Percentiles rank a stretch among this genome's conserved stretches.
Evolutionary conservation across 2,888 invertebrate species (phyloP).

Genomic region (Listrodromus nycthemerus): DNA sequence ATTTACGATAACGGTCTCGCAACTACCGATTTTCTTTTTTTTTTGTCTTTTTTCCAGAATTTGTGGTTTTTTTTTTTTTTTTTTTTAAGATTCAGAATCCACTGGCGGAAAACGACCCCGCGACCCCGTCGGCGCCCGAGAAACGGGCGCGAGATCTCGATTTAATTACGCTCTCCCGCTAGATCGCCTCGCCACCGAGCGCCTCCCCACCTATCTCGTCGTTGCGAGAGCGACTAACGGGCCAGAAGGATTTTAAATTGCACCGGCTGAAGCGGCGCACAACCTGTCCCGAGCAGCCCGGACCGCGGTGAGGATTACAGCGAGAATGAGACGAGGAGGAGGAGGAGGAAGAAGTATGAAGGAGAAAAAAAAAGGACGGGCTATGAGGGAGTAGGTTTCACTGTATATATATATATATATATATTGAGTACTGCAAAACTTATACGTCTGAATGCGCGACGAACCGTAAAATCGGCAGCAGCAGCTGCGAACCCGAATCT

Average conservation of each 20-base stretch:
- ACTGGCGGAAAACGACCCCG: constrained; percentile 51
- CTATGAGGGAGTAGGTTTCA: constrained; percentile 18
- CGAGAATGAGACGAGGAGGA: constrained; percentile 9
- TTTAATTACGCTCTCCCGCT: constrained; percentile 63
- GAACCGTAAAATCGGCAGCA: constrained; percentile 26
- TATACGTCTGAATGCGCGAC: constrained; percentile 15
- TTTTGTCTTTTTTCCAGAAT: background rate
- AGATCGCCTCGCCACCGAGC: constrained; percentile 39
- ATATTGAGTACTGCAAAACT: constrained; percentile 12
- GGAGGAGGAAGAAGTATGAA: constrained; percentile 9
- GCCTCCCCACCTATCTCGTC: constrained; percentile 19
- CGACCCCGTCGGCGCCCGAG: constrained; percentile 39
- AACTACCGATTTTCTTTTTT: constrained; percentile 44
- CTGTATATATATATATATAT: background rate
- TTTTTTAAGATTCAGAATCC: constrained; percentile 24
- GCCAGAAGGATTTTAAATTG: constrained; percentile 59
- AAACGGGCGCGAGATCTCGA: constrained; percentile 55
- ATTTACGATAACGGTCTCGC: constrained; percentile 58
- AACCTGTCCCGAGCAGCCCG: background rate
- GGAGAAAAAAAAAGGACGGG: background rate
- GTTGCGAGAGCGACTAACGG: constrained; percentile 53
- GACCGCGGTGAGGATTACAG: constrained; percentile 1
- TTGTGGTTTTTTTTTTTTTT: background rate
- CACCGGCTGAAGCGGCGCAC: constrained; percentile 15
- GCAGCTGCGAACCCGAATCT: background rate